Conservation (phyloP, 2,888 invertebrate species). For the Scaptomyza polygonia region DNA sequence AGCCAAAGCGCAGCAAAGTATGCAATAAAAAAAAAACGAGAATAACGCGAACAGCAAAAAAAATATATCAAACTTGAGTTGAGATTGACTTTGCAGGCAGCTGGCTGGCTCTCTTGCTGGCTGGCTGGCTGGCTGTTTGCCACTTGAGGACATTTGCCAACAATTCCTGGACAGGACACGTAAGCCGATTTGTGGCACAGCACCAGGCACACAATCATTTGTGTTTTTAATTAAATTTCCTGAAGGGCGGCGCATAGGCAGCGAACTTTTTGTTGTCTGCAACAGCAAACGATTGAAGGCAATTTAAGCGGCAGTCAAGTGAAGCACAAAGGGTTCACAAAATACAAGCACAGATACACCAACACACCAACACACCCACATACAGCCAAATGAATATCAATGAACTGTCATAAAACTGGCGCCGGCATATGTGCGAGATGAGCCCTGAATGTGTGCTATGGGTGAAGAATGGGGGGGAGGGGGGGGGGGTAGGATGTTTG, state of each 20-base stretch:
- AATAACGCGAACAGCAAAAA: slow-evolving; percentile 38
- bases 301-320: slow-evolving; percentile 51
- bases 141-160: slow-evolving; percentile 28
- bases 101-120: background rate
- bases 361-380: slow-evolving; percentile 16
- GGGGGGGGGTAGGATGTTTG: background rate
- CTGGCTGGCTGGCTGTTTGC: background rate
- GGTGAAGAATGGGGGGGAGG: background rate
- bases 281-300: slow-evolving; percentile 31
- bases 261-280: slow-evolving; percentile 32
- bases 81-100: slow-evolving; percentile 59
- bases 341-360: slow-evolving; percentile 9
- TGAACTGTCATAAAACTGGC: slow-evolving; percentile 73
- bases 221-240: slow-evolving; percentile 70
- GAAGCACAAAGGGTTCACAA: slow-evolving; percentile 38
- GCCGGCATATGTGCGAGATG: slow-evolving; percentile 45
- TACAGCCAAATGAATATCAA: slow-evolving; percentile 72
- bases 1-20: slow-evolving; percentile 55
- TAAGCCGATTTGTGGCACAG: slow-evolving; percentile 65
- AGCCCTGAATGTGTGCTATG: background rate
- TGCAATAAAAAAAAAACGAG: slow-evolving; percentile 61
- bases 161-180: slow-evolving; percentile 32
- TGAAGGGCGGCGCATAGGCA: slow-evolving; percentile 7
- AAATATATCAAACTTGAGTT: slow-evolving; percentile 71
- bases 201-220: slow-evolving; percentile 37